Evolutionary conservation across 2,888 invertebrate genomes (phyloP).

Genomic region (Epinotia bilunana): DNA sequence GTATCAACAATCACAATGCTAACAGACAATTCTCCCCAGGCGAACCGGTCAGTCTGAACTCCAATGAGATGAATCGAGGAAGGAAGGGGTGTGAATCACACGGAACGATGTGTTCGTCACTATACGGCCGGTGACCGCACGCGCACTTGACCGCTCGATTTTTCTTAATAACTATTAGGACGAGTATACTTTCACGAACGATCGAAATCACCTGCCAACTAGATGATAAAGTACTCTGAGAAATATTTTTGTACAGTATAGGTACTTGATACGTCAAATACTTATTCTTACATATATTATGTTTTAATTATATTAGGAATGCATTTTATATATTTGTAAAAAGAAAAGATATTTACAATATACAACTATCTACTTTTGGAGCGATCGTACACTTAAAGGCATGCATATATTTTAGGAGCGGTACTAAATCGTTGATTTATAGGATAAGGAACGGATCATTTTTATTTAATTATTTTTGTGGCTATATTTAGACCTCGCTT

Average conservation of each 20-base stretch:
- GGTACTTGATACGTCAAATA: not conserved
- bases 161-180: not conserved
- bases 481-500: constrained; percentile 35
- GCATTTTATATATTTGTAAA: constrained; percentile 4
- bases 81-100: not conserved
- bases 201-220: not conserved
- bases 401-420: not conserved
- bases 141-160: constrained; percentile 58
- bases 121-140: constrained; percentile 73
- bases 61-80: not conserved
- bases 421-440: not conserved
- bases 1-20: not conserved
- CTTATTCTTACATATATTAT: not conserved
- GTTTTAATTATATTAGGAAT: not conserved
- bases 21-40: not conserved
- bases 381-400: not conserved
- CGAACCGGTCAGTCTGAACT: not conserved
- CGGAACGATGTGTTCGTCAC: constrained; percentile 63
- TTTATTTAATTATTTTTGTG: constrained; percentile 5
- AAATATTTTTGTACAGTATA: constrained; percentile 3
- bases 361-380: not conserved
- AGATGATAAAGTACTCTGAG: not conserved
- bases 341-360: constrained; percentile 5
- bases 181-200: not conserved
- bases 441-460: constrained; percentile 4